Evolutionary conservation across 2,888 invertebrate species (phyloP).

Genomic region (Tetramorium bicarinatum): DNA sequence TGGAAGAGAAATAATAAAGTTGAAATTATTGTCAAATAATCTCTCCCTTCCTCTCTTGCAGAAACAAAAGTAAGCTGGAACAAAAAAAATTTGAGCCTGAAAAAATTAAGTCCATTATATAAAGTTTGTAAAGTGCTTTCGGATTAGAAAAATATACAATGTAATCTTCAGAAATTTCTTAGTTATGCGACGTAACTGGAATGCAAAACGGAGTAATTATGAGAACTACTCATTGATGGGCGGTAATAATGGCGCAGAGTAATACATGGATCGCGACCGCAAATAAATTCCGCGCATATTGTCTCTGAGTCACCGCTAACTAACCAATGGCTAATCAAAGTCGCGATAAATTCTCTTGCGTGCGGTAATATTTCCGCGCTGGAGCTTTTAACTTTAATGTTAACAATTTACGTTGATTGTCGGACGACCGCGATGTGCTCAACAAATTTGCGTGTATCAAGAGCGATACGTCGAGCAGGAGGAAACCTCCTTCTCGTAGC

Average conservation of each 20-base stretch:
- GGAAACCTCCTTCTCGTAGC: constrained; percentile 45
- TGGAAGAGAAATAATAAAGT: neutral
- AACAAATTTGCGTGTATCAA: constrained; percentile 51
- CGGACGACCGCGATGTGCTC: constrained; percentile 28
- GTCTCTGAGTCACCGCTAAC: constrained; percentile 35
- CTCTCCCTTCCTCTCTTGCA: neutral
- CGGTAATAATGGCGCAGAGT: neutral
- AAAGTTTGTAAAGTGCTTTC: neutral
- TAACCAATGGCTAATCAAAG: constrained; percentile 52
- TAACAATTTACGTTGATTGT: constrained; percentile 43
- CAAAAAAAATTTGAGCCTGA: neutral
- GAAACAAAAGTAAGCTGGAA: neutral
- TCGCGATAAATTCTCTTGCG: constrained; percentile 44
- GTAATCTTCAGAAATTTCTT: neutral
- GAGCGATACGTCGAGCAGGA: constrained; percentile 27
- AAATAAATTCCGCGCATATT: constrained; percentile 46
- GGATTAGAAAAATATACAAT: neutral
- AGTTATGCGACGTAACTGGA: neutral
- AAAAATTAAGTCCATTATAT: constrained; percentile 1
- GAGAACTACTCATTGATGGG: constrained; percentile 19
- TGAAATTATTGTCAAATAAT: constrained; percentile 12
- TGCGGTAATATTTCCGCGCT: constrained; percentile 38
- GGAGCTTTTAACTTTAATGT: constrained; percentile 25
- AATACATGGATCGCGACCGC: constrained; percentile 20
- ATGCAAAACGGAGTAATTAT: neutral